Base-by-base conservation (phyloP, 1,140 invertebrate species). In the Drosophila auraria region DNA sequence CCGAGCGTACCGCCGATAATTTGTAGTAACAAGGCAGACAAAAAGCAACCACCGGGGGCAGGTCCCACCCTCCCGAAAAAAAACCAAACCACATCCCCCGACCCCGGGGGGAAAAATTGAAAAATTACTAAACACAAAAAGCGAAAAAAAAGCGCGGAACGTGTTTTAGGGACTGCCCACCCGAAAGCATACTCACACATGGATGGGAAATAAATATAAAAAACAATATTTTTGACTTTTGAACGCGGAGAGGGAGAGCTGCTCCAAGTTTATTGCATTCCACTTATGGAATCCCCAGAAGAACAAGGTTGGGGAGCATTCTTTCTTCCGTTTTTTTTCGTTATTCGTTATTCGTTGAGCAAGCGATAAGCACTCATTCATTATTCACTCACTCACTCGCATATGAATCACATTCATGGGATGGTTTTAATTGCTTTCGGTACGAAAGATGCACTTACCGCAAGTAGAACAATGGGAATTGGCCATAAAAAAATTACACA, bases 1-100 rank as follows among this genome's bases (percentile, higher is more conserved):
- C 81, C 74, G 45, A 57, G 78, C 84, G 78, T 69, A 81, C 71
- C 62, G 81, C 74, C 84, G 75, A 89, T 89, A 89, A 89, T 89
- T 89, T 89, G 84, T 89, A 79, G 81, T 81, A 89, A 89, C 84
- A 89, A 89, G 70, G 49, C 82, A 78, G 72, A 76, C 73, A 81
- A 65, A 65, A 65, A 68, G 47, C 71, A 76, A 80, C 81, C 76
- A 80, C 76, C 70, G 40, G 79, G 79, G 53, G 66, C 44, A 69
- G 45, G 53, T 59, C 49, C 7, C 60, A 45, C 61, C 30, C 42
- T 23, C 38, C 33, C n/a, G 0, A n/a, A 49, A 38, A 27, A 20
- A 25, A 23, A 47, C 30, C 15, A 49, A 73, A 61, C 49, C 62
- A 68, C 25, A 65, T 61, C n/a, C 45, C 15, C 62, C 36, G 36